Percentiles rank a stretch among this genome's conserved stretches.
These are phyloP conservation scores for Exaiptasia diaphana DNA, from an alignment of 64 coral and sea anemone genomes.

Conservation along the genomic window DNA sequence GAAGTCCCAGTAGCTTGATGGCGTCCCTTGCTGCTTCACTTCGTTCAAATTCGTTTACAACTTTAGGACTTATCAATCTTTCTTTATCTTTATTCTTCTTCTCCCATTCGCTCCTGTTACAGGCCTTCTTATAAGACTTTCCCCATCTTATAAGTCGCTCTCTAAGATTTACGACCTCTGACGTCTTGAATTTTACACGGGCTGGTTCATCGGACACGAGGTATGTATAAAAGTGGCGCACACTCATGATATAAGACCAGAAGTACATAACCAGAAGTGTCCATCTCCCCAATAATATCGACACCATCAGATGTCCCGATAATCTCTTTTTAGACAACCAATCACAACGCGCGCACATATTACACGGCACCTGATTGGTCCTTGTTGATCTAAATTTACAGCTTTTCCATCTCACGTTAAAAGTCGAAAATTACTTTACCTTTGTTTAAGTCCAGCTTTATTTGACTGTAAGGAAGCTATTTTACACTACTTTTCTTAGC, in stretches of 20 bases:
- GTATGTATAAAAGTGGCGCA: constrained; percentile 35
- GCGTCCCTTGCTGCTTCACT: constrained; percentile 35
- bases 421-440: too few relatives aligned
- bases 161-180: background rate
- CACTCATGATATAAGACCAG: constrained; percentile 45
- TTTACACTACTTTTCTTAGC: too few relatives aligned
- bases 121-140: constrained; percentile 34
- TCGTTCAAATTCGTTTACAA: constrained; percentile 34
- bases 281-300: too few relatives aligned
- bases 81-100: constrained; percentile 26
- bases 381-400: too few relatives aligned
- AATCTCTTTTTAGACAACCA: too few relatives aligned
- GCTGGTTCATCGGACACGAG: constrained; percentile 27
- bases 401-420: too few relatives aligned
- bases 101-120: constrained; percentile 27
- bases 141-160: constrained; percentile 44
- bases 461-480: too few relatives aligned
- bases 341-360: too few relatives aligned
- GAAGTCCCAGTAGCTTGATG: constrained; percentile 37
- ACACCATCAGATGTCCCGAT: too few relatives aligned
- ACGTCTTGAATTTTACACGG: constrained; percentile 1
- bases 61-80: constrained; percentile 34
- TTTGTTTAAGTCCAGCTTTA: too few relatives aligned
- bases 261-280: too few relatives aligned
- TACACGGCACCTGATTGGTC: too few relatives aligned